Evolutionary conservation across 2,797 vertebrate genomes (phyloP).

Genomic region (Varecia variegata): DNA sequence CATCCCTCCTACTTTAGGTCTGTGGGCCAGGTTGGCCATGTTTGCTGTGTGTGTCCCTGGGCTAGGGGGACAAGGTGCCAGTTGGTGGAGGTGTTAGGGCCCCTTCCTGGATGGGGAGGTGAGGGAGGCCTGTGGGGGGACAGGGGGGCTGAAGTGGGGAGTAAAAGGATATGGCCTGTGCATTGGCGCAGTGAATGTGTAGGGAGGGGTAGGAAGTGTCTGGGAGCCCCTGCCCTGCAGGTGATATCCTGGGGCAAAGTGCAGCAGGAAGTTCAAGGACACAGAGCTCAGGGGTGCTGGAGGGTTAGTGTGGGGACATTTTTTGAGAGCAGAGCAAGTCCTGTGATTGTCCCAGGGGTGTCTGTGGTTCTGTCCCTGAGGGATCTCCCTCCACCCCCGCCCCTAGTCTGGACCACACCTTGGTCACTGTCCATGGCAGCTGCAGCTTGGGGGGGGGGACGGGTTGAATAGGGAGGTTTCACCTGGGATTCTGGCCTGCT

Average conservation of each 20-base stretch:
- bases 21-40: not conserved
- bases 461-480: no score
- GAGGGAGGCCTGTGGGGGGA: not conserved
- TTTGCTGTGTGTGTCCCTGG: not conserved
- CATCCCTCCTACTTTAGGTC: not conserved
- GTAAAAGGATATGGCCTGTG: not conserved
- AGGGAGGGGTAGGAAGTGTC: not conserved
- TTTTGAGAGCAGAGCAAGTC: no score
- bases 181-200: not conserved
- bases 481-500: no score
- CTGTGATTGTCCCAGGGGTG: no score
- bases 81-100: not conserved
- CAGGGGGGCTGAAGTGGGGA: no score
- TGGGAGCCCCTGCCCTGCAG: not conserved
- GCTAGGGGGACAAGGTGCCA: not conserved
- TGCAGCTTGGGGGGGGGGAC: no score
- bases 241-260: not conserved
- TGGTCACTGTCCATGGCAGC: no score
- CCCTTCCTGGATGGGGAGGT: not conserved
- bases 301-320: not conserved
- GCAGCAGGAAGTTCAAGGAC: no score
- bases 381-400: no score
- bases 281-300: not conserved
- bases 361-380: no score
- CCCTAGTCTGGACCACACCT: no score